Base-by-base conservation (phyloP, 2,797 vertebrate genomes). In the Eurystomus glaucurus region DNA sequence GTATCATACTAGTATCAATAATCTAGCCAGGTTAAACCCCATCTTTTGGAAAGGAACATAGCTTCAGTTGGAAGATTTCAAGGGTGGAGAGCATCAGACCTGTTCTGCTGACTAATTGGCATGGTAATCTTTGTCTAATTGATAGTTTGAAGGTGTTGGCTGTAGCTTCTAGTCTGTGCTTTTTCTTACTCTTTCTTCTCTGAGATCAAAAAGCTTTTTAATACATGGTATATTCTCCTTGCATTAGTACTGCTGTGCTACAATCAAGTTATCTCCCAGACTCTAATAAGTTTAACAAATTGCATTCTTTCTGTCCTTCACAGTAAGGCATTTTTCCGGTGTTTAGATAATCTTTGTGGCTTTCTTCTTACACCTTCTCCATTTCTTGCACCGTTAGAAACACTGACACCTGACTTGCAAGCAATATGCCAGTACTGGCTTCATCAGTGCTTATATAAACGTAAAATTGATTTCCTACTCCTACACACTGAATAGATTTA, bases 401-500 rank as follows among this genome's bases (percentile, higher is more conserved):
- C 46, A 79, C 43, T 48, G 58, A 92, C 54, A 85, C 29, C 37
- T 48, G 70, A 82, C 43, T 92, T 72, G 43, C 35, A 81, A 88
- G 54, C 45, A 76, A 18, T 81, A 68, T 61, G 58, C 76, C 18
- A 54, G 33, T 65, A 37, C 23, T 65, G 29, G 14, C 65, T 94
- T 69, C 72, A 78, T 57, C 90, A 39, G 17, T 25, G 45, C 51
- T 90, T 79, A 58, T 48, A 45, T 61, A 88, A 92, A 88, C 7
- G 6, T 60, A 92, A 89, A 95, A 70, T 62, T 86, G 20, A 62
- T 46, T 92, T 85, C 31, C 54, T 79, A 48, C 90, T 95, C 92
- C 96, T 81, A 84, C 80, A 58, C 60, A 7, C 35, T 70, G 48
- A 83, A 70, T 15, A 70, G 88, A 84, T 55, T 87, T 65, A 57